These are phyloP conservation scores for Poeciliopsis turneri DNA, from an alignment of 2,797 vertebrate genomes.

Conservation along the genomic window DNA sequence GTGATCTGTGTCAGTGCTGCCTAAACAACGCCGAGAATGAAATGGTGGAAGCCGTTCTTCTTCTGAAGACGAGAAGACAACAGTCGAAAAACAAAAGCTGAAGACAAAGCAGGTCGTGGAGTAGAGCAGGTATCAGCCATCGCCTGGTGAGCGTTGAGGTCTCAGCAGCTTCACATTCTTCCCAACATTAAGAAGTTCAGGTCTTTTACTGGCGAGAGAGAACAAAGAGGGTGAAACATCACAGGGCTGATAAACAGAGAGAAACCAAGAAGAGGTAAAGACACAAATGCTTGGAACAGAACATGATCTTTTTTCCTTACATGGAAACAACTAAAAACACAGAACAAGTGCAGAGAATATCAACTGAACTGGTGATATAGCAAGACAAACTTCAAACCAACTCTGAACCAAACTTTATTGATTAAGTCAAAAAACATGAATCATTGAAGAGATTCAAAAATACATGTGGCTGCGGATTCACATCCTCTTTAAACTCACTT, in stretches of 20 bases:
- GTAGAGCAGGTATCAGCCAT: slow-evolving; percentile 17
- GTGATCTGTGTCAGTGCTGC: slow-evolving; percentile 64
- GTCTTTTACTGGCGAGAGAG: slow-evolving; percentile 26
- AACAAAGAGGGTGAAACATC: slow-evolving; percentile 16
- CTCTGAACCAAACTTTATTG: background rate
- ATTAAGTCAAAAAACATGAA: background rate
- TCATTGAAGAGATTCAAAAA: background rate
- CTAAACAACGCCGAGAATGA: slow-evolving; percentile 51
- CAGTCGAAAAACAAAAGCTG: slow-evolving; percentile 42
- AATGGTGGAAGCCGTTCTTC: background rate
- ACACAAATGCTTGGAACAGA: background rate
- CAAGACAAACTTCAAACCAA: background rate
- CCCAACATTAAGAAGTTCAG: slow-evolving; percentile 13
- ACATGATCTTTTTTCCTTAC: background rate
- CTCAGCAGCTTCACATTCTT: slow-evolving; percentile 5
- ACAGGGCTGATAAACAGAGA: background rate
- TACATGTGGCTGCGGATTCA: background rate
- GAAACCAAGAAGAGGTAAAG: background rate
- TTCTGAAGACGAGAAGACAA: slow-evolving; percentile 27
- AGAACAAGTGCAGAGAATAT: background rate
- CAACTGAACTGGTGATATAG: background rate
- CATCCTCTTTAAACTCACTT: slow-evolving; percentile 7
- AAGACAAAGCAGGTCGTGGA: slow-evolving; percentile 50
- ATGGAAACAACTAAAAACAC: background rate
- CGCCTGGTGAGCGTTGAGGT: slow-evolving; percentile 13